Evolutionary conservation across 2,113 vertebrate genomes (phyloP).

Genomic region (Porphyrio hochstetteri): DNA sequence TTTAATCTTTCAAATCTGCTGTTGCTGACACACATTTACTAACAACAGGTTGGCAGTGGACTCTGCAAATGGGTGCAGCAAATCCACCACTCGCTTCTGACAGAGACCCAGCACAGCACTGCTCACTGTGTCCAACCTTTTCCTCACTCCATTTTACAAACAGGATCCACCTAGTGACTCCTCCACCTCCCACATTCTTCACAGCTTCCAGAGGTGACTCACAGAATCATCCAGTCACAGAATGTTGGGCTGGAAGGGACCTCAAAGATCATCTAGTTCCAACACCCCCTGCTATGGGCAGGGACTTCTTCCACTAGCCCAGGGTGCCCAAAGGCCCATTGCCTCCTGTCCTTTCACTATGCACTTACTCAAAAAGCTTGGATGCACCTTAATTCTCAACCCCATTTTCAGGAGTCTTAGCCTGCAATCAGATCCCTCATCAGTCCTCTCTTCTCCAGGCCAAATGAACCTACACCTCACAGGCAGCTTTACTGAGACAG

Average conservation of each 20-base stretch:
- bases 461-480: too few species aligned
- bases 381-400: neutral
- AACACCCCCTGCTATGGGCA: too few species aligned
- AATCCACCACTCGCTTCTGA: neutral
- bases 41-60: constrained; percentile 2
- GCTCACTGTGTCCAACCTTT: neutral
- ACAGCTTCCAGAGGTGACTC: neutral
- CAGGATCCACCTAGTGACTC: neutral
- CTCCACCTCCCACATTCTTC: neutral
- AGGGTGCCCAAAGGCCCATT: neutral
- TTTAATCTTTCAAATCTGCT: constrained; percentile 12
- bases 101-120: neutral
- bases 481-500: neutral
- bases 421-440: too few species aligned
- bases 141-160: neutral
- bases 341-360: neutral
- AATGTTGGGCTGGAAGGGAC: too few species aligned
- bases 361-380: neutral
- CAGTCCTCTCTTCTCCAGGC: too few species aligned
- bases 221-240: too few species aligned
- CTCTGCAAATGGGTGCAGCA: neutral
- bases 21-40: neutral
- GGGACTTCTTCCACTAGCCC: too few species aligned
- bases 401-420: neutral
- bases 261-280: too few species aligned